Conservation (phyloP, 1,140 invertebrate species). For the Drosophila sturtevanti region DNA sequence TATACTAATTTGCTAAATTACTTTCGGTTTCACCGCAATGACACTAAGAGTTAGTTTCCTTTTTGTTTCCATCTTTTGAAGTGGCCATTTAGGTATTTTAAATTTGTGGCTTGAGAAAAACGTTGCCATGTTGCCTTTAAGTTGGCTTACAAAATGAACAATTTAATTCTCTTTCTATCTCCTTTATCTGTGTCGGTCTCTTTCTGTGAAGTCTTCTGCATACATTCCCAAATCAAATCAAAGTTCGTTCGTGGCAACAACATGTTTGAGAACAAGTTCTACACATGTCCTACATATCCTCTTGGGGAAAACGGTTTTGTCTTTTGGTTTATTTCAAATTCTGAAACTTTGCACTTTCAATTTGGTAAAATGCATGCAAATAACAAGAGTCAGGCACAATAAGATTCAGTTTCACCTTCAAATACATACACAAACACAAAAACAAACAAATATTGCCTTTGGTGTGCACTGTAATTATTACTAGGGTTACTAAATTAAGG, state of each 20-base stretch:
- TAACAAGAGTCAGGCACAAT: constrained; percentile 36
- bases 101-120: background rate
- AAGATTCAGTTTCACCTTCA: constrained; percentile 17
- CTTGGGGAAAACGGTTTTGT: background rate
- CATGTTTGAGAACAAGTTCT: constrained; percentile 32
- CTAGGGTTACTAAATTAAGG: too few relatives aligned
- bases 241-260: constrained; percentile 26
- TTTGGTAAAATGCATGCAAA: constrained; percentile 70
- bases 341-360: constrained; percentile 73
- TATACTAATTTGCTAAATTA: constrained; percentile 37
- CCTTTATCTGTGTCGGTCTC: background rate
- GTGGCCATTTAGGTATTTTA: background rate
- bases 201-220: constrained; percentile 6
- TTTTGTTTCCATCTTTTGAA: background rate
- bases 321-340: constrained; percentile 49
- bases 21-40: constrained; percentile 6
- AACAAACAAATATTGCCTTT: background rate
- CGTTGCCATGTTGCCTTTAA: background rate
- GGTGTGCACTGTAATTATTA: background rate
- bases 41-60: background rate
- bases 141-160: background rate
- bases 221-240: constrained; percentile 60
- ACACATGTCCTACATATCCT: constrained; percentile 42
- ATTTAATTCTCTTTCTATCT: background rate
- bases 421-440: background rate